Conservation (phyloP, 2,113 vertebrate genomes). For the Camelus dromedarius region DNA sequence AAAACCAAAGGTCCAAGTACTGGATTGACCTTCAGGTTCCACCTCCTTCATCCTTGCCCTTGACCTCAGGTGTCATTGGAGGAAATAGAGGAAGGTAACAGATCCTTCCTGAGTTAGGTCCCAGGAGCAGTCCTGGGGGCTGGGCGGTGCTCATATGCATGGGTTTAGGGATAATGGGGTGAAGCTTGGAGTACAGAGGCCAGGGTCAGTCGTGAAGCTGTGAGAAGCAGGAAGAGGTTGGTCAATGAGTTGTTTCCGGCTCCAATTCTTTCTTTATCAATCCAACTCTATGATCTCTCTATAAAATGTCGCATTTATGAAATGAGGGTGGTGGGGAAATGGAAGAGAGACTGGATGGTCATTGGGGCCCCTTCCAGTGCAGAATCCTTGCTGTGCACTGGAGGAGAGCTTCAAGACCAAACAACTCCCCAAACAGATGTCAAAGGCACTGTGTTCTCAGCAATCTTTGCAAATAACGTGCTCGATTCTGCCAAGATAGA, state of each 20-base stretch:
- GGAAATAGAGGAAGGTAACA: neutral
- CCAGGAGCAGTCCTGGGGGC: neutral
- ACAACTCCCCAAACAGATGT: neutral
- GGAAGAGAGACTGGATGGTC: neutral
- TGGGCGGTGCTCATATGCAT: too few species aligned
- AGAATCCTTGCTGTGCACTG: neutral
- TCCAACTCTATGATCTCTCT: neutral
- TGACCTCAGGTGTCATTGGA: neutral
- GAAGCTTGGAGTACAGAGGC: neutral
- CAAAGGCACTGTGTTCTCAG: constrained; percentile 2
- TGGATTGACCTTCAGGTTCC: neutral
- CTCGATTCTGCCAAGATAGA: constrained; percentile 69
- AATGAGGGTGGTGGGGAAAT: neutral
- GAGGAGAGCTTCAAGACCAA: neutral
- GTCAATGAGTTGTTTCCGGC: neutral
- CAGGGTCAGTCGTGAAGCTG: neutral
- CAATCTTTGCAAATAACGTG: constrained; percentile 57
- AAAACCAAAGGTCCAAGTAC: neutral
- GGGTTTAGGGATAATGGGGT: neutral
- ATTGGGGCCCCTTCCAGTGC: neutral
- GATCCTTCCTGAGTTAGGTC: neutral
- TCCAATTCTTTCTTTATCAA: neutral
- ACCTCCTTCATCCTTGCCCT: neutral
- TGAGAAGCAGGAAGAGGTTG: neutral
- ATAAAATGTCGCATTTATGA: neutral